Evolutionary conservation across 2,888 invertebrate species (phyloP).

Genomic region (Lathronympha strigana): DNA sequence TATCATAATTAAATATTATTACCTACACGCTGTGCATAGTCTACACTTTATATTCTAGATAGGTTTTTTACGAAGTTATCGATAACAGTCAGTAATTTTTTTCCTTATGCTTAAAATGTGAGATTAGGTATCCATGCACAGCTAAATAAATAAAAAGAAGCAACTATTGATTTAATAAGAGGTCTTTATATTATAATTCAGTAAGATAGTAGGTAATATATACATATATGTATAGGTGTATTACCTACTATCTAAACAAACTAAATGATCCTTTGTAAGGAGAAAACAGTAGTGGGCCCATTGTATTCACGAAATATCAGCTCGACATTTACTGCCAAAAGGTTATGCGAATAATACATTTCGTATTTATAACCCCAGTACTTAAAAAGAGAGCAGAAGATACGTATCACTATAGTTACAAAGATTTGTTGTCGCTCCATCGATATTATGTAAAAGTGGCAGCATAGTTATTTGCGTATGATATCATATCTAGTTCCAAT

Average conservation of each 20-base stretch:
- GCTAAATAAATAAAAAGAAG: not conserved
- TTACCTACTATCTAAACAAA: not conserved
- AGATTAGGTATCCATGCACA: not conserved
- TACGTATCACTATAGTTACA: not conserved
- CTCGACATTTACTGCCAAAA: conserved; percentile 53
- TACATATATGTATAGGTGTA: not conserved
- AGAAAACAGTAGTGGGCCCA: conserved; percentile 7
- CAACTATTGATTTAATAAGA: too few species aligned
- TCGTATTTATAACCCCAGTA: not conserved
- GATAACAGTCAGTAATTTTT: not conserved
- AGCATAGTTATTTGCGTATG: not conserved
- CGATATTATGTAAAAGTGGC: not conserved
- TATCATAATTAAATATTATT: not conserved
- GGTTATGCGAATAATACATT: conserved; percentile 41
- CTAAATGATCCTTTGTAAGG: conserved; percentile 1
- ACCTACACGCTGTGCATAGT: too few species aligned
- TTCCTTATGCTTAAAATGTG: not conserved
- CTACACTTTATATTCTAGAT: too few species aligned
- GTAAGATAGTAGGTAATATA: too few species aligned
- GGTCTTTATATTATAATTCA: too few species aligned
- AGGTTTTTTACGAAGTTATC: too few species aligned
- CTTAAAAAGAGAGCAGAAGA: not conserved
- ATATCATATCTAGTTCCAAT: conserved; percentile 15
- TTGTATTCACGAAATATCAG: conserved; percentile 47
- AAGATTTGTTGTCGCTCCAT: not conserved